A percentile compares a stretch with the other conserved stretches of the same genome.
These are phyloP conservation scores for Ceyx melanurus DNA, from an alignment of 2,113 vertebrate species.

Conservation along the genomic window DNA sequence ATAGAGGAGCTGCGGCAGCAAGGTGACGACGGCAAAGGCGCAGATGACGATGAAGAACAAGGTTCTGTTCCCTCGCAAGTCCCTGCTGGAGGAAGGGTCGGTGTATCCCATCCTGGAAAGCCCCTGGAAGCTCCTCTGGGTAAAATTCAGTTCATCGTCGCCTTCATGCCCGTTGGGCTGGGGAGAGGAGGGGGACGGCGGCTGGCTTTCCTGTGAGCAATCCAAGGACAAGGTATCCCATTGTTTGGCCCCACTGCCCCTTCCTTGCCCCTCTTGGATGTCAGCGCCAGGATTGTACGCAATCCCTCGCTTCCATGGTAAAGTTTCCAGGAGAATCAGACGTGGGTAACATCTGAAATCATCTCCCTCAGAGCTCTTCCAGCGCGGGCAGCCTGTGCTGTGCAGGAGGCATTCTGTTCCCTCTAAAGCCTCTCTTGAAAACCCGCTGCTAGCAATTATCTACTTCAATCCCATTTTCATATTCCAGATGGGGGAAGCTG, in stretches of 20 bases:
- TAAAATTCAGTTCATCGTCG: slow-evolving; percentile 70
- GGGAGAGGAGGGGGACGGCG: background rate
- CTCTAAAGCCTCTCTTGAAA: slow-evolving; percentile 47
- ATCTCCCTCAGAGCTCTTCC: slow-evolving; percentile 29
- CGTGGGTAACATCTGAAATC: slow-evolving; percentile 64
- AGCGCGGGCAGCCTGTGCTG: slow-evolving; percentile 31
- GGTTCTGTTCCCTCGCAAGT: slow-evolving; percentile 93
- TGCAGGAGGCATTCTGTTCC: slow-evolving; percentile 44
- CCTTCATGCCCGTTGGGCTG: slow-evolving; percentile 46
- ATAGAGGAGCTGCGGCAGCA: slow-evolving; percentile 96
- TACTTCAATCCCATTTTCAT: slow-evolving; percentile 65
- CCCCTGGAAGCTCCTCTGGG: slow-evolving; percentile 1
- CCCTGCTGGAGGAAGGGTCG: slow-evolving; percentile 89
- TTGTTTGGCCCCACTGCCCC: slow-evolving; percentile 41
- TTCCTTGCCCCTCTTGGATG: slow-evolving; percentile 26
- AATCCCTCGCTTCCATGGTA: slow-evolving; percentile 39
- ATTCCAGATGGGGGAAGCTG: slow-evolving; percentile 71
- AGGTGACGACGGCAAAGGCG: slow-evolving; percentile 95
- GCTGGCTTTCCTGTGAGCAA: slow-evolving; percentile 17
- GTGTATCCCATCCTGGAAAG: slow-evolving; percentile 86
- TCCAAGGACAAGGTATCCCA: slow-evolving; percentile 61
- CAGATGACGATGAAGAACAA: slow-evolving; percentile 99
- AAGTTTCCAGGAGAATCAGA: slow-evolving; percentile 70
- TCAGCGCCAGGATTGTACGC: background rate
- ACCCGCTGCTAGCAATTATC: slow-evolving; percentile 58